Evolutionary conservation across 2,797 vertebrate genomes (phyloP), one percentile per base, ranked within the genome.

Genomic region (Orestias chungarensis): DNA sequence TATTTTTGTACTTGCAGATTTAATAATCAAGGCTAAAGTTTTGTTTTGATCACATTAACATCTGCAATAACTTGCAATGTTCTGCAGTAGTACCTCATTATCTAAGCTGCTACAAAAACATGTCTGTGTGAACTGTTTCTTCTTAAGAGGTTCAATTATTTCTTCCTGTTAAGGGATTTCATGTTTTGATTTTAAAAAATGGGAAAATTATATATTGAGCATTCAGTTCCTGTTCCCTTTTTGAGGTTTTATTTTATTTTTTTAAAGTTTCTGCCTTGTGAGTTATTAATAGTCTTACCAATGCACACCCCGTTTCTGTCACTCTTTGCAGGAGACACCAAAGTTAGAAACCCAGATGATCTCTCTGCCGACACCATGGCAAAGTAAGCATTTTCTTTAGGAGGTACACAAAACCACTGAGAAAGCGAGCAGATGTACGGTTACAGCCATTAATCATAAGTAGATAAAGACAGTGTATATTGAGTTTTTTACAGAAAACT

Each of bases 281-380:
- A n/a, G 8, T 23, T 23, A 35, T 59, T 25, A 15, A 20, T 31
- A 38, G 27, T 71, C 9, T 29, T 35, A 5, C 18, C 64, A 27
- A 27, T 71, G 2, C 15, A 11, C 73, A 40, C 70, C 62, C 12
- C n/a, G 12, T 27, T 61, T 69, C 50, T 89, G 57, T 57, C 54
- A 31, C 23, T 81, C 25, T 66, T 88, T 90, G 25, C 84, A 99
- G 98, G 98, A 64, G 98, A 99, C 94, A 96, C 96, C 33, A 98
- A 95, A 94, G 98, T 98, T 35, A 96, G 94, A 92, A 96, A 97
- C 88, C 89, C 95, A 47, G 97, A 99, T 72, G 97, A 99, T 84
- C 94, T 99, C 9, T 99, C 98, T 73, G 97, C 97, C 79, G 97
- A 99, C 92, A 98, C 97, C 1, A 99, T 99, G 98, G 96, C 97